Conservation (phyloP, 2,797 vertebrate species). For the Chelidonichthys spinosus region DNA sequence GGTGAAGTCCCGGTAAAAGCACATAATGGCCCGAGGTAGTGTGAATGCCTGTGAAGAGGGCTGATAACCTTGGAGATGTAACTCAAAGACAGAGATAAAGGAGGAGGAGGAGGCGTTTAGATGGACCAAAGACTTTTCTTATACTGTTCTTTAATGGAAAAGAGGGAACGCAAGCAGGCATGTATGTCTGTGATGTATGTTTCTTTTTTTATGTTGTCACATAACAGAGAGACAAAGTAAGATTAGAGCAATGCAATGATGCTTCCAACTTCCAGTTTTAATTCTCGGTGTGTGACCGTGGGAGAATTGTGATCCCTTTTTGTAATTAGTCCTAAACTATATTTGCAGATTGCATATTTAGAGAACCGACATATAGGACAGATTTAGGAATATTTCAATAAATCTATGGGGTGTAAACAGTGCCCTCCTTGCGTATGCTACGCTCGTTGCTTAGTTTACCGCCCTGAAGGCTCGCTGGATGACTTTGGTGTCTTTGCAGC, state of each 20-base stretch:
- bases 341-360: too few species aligned
- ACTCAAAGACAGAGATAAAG: slow-evolving; percentile 48
- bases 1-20: slow-evolving; percentile 59
- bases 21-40: slow-evolving; percentile 55
- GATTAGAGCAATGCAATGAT: neutral
- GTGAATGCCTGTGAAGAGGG: slow-evolving; percentile 51
- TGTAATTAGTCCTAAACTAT: too few species aligned
- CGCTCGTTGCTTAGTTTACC: too few species aligned
- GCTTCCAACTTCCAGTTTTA: too few species aligned
- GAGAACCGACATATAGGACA: too few species aligned
- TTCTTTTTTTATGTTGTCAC: neutral
- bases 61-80: slow-evolving; percentile 65
- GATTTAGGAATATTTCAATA: too few species aligned
- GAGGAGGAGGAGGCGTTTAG: slow-evolving; percentile 32
- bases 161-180: neutral
- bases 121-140: slow-evolving; percentile 21
- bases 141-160: slow-evolving; percentile 10
- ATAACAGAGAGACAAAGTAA: neutral
- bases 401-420: too few species aligned
- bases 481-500: too few species aligned
- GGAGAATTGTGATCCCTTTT: too few species aligned
- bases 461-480: too few species aligned
- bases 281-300: too few species aligned
- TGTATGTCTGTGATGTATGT: neutral
- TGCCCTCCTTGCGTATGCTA: too few species aligned